Conservation (phyloP, 1,140 invertebrate species). For the Drosophila pandora region DNA sequence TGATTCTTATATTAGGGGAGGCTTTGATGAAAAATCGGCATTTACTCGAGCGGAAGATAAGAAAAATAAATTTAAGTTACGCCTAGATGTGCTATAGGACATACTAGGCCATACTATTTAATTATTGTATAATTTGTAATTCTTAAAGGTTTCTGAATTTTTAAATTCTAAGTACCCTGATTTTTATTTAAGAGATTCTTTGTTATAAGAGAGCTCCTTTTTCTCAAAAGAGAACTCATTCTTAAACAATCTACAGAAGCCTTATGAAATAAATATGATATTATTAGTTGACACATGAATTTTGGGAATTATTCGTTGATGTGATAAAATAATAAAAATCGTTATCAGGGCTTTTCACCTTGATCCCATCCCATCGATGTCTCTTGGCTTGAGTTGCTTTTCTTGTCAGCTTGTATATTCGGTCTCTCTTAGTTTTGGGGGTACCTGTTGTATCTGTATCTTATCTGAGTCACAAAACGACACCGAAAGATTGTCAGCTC, state of each 20-base stretch:
- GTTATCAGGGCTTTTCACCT: background rate
- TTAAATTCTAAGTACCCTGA: no score
- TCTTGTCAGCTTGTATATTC: conserved; percentile 33
- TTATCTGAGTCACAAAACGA: conserved; percentile 53
- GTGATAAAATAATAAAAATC: conserved; percentile 38
- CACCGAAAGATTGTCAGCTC: conserved; percentile 41
- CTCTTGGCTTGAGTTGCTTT: conserved; percentile 38
- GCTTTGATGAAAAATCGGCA: no score
- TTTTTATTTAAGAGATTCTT: background rate
- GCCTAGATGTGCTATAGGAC: no score
- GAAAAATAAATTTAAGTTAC: no score
- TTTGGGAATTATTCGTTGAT: background rate
- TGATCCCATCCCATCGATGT: background rate
- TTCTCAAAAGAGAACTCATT: no score
- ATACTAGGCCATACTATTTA: no score
- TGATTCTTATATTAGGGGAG: no score
- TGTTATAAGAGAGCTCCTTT: background rate
- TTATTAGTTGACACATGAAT: background rate
- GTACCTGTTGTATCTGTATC: conserved; percentile 30
- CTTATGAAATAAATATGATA: background rate
- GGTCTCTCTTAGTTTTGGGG: conserved; percentile 23
- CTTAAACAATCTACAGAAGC: no score
- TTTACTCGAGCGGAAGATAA: no score
- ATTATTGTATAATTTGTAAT: background rate
- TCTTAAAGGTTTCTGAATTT: no score